Base-by-base conservation (phyloP, 2,888 invertebrate species). In the Crossocerus cetratus region DNA sequence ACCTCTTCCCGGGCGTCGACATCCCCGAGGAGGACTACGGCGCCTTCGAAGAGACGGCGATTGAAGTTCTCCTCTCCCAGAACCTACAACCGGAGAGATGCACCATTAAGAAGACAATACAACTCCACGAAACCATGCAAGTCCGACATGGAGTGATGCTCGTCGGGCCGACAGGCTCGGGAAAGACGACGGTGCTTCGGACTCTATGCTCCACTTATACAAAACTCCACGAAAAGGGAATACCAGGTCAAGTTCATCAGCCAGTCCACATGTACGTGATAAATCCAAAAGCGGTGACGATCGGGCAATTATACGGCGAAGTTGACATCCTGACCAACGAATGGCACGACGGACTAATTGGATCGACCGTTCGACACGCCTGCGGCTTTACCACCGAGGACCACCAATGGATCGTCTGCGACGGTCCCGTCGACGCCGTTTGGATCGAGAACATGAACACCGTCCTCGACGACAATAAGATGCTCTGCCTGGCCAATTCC, bases 361-460 rank as follows among this genome's bases (percentile, higher is more conserved):
- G 95, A 0, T 91, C 93, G 42, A 93, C 93, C 86, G 93, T 94
- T 77, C 90, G 94, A 74, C 90, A 90, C 59, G 92, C 93, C 20
- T 94, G 94, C 58, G 90, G 92, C 83, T 93, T 93, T 87, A 84
- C 84, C 69, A 92, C 91, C 3, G 92, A 93, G 67, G 94, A 96
- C 82, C 97, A 97, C 88, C 97, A 97, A 86, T 98, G 97, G 97
- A 93, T 97, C 64, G 93, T 97, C 54, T 97, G 97, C 89, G 97
- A 97, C 87, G 97, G 97, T 0, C 97, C 96, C 0, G 97, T 98
- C 0, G 97, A 97, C 89, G 97, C 97, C 0, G 94, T 97, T 20
- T 98, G 98, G 97, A 97, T 98, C 76, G 98, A 98, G 90, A 97
- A 97, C 87, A 94, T 98, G 93, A 97, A 97, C 90, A 97, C 97